Evolutionary conservation across 2,797 vertebrate genomes (phyloP), one percentile per base, ranked within the genome.

Genomic region (Pseudomugil gertrudae): DNA sequence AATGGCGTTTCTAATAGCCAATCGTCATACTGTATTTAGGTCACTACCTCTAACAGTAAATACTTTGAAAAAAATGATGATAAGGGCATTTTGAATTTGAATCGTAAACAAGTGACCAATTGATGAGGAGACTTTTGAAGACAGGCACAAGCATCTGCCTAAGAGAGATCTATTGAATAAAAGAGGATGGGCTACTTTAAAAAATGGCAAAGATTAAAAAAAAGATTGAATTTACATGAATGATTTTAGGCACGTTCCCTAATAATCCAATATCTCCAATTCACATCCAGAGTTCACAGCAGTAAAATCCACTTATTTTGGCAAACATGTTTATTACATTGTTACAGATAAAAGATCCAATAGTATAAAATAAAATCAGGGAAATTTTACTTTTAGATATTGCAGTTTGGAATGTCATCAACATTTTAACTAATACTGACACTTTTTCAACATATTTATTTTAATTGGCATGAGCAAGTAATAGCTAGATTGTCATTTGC

Each of bases 71-170:
- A 35, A 3, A 54, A 19, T 3, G 26, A 29, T 11, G 32, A 56
- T 13, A 40, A 38, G 50, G 24, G 26, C 6, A 43, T 85, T 87
- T 89, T 85, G 79, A 90, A 92, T 92, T 92, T 86, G 79, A 88
- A 92, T 66, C 21, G 67, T 79, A 72, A 83, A 88, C 74, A 84
- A 82, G 32, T 38, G 65, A 53, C 80, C 83, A 85, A 79, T 81
- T 87, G 80, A 80, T 55, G 74, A 67, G 53, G n/a, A 21, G 66
- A 11, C 0, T 40, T 63, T 26, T 50, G 47, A 64, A 69, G 81
- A 80, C 5, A 14, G 69, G 9, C 67, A 72, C 38, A 65, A 40
- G 57, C 6, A 58, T 17, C 32, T n/a, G 9, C 63, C 30, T 43
- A 69, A 72, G 71, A 30, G 45, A 33, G 17, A 26, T 5, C 1